phyloP scores from a whole-genome alignment of 2,797 vertebrate species.

The Tragopan temminckii region DNA sequence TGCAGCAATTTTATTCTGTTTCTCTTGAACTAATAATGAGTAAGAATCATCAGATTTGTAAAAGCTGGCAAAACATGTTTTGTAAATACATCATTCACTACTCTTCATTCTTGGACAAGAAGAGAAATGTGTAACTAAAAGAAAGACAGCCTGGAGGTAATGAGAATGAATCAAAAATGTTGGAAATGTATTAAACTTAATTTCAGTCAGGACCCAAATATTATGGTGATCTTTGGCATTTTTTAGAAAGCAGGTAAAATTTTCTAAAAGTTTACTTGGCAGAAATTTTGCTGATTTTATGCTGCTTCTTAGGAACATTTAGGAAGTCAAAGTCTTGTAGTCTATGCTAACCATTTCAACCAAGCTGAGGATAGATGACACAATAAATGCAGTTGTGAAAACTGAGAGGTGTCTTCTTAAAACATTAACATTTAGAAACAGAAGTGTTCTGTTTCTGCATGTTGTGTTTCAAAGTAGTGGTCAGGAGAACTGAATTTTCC shows the following conservation, averaged over 20 bases:
- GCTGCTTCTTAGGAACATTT: neutral
- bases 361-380: neutral
- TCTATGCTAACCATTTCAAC: neutral
- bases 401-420: neutral
- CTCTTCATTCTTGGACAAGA: neutral
- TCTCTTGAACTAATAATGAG: conserved; percentile 33
- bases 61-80: conserved; percentile 59
- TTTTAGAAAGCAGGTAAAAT: neutral
- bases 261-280: neutral
- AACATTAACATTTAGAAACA: neutral
- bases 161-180: conserved; percentile 11
- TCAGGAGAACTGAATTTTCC: neutral
- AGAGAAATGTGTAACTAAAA: conserved; percentile 22
- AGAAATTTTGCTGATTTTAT: conserved; percentile 18
- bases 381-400: neutral
- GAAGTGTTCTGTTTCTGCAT: neutral
- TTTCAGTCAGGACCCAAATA: conserved; percentile 6
- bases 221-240: neutral
- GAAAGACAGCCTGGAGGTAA: neutral
- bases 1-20: conserved; percentile 56
- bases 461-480: neutral
- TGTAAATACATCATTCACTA: conserved; percentile 15
- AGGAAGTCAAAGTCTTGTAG: neutral
- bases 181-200: neutral
- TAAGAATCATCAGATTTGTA: conserved; percentile 57